Evolutionary conservation across 2,888 invertebrate genomes (phyloP), one percentile per base, ranked within the genome.

Genomic region (Eumacrocentrus americanus): DNA sequence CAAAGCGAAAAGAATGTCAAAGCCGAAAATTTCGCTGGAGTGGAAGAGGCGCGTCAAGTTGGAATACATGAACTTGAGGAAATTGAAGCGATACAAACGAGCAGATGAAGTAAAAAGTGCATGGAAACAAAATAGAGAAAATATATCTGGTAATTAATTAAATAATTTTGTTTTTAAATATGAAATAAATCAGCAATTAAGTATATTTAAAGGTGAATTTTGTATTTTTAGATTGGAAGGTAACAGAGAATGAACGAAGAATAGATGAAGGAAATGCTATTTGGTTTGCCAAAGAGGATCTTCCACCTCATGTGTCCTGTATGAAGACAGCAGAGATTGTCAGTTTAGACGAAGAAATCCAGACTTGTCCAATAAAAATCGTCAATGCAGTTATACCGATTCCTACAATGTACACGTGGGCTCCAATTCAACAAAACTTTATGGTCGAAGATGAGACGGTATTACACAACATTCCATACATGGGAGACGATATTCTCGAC

Each of bases 401-500:
- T 64, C 98, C 97, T 0, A 94, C 94, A 0, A 97, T 98, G 97
- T 97, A 96, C 78, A 95, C 94, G 0, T 98, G 97, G 97, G 96
- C 96, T 0, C 95, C 96, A 0, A 92, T 96, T 3, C 95, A 97
- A 78, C 95, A 95, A 78, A 98, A 98, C 82, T 96, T 95, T 72
- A 94, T 95, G 94, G 95, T 97, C 0, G 97, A 98, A 80, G 98
- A 98, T 81, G 98, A 98, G 83, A 96, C 95, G 0, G 96, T 97
- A 12, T 84, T 99, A 9, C 97, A 98, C 81, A 98, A 99, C 81
- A 98, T 99, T 76, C 98, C 98, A 0, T 98, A 98, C 78, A 96
- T 99, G 95, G 98, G 97, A 0, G 98, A 98, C 78, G 96, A 97
- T 78, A 91, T 96, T 58, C 84, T 97, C 48, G 97, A 98, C 78